phyloP scores from a whole-genome alignment of 2,797 vertebrate species.

The Chlorospingus semifuscus region DNA sequence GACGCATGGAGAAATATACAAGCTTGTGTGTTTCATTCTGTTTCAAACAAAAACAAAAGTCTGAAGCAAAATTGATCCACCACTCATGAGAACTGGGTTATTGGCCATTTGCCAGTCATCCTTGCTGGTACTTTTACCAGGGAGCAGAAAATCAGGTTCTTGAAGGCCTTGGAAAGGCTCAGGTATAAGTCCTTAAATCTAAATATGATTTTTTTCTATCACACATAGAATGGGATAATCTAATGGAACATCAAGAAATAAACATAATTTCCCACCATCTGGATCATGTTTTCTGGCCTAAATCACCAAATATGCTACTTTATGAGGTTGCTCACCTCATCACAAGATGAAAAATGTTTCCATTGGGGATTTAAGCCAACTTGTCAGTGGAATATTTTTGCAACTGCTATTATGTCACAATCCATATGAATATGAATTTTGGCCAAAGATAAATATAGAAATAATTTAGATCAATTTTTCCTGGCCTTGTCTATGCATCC shows the following conservation, averaged over 20 bases:
- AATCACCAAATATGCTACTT: not conserved
- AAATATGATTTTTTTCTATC: not conserved
- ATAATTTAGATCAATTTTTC: not conserved
- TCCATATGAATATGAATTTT: not conserved
- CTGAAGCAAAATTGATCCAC: not conserved
- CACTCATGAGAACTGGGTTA: not conserved
- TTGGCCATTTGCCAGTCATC: not conserved
- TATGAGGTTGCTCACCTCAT: not conserved
- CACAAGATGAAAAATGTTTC: not conserved
- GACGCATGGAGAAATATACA: not conserved
- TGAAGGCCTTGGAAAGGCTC: not conserved
- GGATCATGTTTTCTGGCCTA: not conserved
- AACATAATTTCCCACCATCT: not conserved
- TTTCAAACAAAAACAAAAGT: not conserved
- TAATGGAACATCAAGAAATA: not conserved
- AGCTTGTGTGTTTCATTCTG: not conserved
- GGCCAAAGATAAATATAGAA: not conserved
- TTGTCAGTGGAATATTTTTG: not conserved
- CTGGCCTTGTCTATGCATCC: not conserved
- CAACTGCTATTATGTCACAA: not conserved
- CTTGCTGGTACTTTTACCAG: not conserved
- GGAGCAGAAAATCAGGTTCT: not conserved
- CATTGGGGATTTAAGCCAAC: not conserved
- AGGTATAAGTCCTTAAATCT: not conserved
- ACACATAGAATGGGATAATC: not conserved